A percentile compares a stretch with the other conserved stretches of the same genome.
phyloP scores from a whole-genome alignment of 2,113 vertebrate species.

The Gymnorhina tibicen region DNA sequence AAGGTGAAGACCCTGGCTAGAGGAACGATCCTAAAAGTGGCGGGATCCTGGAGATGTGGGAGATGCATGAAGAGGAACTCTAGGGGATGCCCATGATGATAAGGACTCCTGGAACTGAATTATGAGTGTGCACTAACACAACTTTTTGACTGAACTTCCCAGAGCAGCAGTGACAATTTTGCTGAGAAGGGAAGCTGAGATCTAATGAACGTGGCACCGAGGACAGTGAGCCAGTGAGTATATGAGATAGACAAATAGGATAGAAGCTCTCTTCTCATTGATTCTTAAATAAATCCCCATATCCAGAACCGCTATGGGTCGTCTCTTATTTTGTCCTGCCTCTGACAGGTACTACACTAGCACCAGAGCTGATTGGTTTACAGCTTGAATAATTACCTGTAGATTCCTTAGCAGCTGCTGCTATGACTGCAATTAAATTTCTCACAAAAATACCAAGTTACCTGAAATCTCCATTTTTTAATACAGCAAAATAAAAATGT shows the following conservation, averaged over 20 bases:
- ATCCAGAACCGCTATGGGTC: background rate
- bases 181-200: background rate
- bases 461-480: background rate
- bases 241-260: background rate
- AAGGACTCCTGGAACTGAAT: background rate
- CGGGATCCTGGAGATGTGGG: fast-evolving
- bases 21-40: background rate
- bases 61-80: fast-evolving
- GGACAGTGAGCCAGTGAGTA: fast-evolving
- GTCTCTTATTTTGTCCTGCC: background rate
- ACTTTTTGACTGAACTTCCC: background rate
- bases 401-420: background rate
- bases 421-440: background rate
- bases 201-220: background rate
- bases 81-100: background rate
- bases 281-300: background rate
- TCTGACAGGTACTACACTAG: background rate
- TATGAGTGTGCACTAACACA: fast-evolving
- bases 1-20: background rate
- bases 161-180: background rate
- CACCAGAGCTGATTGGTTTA: background rate
- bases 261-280: background rate
- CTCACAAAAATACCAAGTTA: background rate
- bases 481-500: background rate
- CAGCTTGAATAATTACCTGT: background rate